Evolutionary conservation across 2,888 invertebrate species (phyloP).

Genomic region (Argyra leucocephala): DNA sequence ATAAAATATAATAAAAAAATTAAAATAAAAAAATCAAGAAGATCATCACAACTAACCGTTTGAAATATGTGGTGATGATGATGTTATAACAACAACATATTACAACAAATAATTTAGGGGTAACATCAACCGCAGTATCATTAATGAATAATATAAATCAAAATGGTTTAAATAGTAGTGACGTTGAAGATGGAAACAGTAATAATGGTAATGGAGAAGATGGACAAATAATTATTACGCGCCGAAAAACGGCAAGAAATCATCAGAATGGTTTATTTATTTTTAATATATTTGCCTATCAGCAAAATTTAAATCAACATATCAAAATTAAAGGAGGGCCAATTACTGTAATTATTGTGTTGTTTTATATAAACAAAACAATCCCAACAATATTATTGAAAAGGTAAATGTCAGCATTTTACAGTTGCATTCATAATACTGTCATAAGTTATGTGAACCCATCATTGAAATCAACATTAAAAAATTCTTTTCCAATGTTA

Average conservation of each 20-base stretch:
- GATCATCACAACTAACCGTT: background rate
- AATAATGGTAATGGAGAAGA: no score
- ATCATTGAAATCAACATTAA: no score
- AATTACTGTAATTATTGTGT: no score
- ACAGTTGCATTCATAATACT: no score
- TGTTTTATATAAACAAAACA: no score
- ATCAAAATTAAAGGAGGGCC: no score
- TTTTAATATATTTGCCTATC: no score
- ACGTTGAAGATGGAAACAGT: slow-evolving; percentile 22
- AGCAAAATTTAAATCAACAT: no score
- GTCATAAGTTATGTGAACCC: no score
- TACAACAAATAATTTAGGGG: slow-evolving; percentile 22
- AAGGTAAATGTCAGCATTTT: no score
- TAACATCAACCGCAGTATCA: slow-evolving; percentile 27
- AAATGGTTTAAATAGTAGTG: slow-evolving; percentile 27
- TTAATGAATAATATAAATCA: slow-evolving; percentile 28
- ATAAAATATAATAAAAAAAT: slow-evolving; percentile 3
- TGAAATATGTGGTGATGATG: slow-evolving; percentile 26
- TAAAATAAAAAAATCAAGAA: background rate
- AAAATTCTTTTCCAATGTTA: no score
- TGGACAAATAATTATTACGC: slow-evolving; percentile 24
- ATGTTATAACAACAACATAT: slow-evolving; percentile 21
- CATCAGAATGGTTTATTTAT: slow-evolving; percentile 25
- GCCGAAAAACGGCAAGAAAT: slow-evolving; percentile 26
- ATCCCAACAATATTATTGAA: no score